Base-by-base conservation (phyloP, 2,113 vertebrate species). In the Myrmecophaga tridactyla region DNA sequence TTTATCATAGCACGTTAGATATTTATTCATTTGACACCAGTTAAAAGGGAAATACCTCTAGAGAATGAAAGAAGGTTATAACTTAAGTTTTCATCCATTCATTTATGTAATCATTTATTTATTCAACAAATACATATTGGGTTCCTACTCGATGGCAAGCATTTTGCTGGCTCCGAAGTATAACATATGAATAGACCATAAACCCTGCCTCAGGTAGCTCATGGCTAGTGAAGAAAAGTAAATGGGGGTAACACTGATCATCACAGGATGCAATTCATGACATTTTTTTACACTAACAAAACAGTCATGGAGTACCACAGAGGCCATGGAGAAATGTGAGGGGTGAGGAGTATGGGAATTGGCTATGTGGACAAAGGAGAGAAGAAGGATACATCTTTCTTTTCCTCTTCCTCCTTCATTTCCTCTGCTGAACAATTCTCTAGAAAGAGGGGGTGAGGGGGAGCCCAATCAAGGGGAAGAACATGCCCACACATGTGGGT, bases 81-180 rank as follows among this genome's bases (percentile, higher is more conserved):
- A 85, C 23, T 43, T 36, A 81, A 77, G 10, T 65, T 14, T 34
- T 82, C 29, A 86, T n/a, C 23, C 23, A 78, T 82, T 92, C 8
- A 92, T 70, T 93, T 77, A 21, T 63, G 29, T 51, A 12, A 34
- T 39, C n/a, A 91, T 92, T 90, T 87, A 43, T 88, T 81, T 96
- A 58, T 76, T 94, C 67, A 76, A 31, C 36, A 87, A 58, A 34
- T 63, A 60, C 3, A 69, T 70, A 34, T 82, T 53, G 17, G 18
- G 17, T 29, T 21, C 18, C 29, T 76, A 15, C 13, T 85, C 34
- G 41, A 7, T 43, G 17, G 4, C 36, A 84, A 88, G n/a, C n/a
- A 29, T 86, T 90, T 53, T 60, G 39, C 72, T 73, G 58, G 27
- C 58, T 70, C 12, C 29, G 51, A 8, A 7, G 1, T 60, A 60